Percentiles rank a stretch among this genome's conserved stretches.
phyloP scores from a whole-genome alignment of 1,140 invertebrate species.

The Leptinotarsa texana region DNA sequence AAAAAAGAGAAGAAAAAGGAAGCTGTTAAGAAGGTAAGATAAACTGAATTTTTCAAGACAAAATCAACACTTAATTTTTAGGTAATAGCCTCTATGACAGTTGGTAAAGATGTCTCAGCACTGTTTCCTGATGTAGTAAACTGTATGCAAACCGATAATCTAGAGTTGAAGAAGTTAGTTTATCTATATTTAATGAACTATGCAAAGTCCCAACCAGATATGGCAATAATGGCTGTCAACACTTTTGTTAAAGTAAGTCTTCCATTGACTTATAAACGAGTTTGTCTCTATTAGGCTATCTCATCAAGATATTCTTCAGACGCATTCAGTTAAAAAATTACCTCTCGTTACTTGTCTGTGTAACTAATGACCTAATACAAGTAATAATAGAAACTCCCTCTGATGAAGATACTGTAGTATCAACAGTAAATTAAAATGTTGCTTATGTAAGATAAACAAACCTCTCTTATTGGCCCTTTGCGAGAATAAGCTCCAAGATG shows the following conservation, averaged over 20 bases:
- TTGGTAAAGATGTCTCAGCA: constrained; percentile 94
- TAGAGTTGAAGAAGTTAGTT: constrained; percentile 98
- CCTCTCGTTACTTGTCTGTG: too few species aligned
- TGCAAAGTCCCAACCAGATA: constrained; percentile 99
- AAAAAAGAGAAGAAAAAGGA: constrained; percentile 99
- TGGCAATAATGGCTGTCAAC: constrained; percentile 99
- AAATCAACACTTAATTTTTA: constrained; percentile 49
- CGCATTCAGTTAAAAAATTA: too few species aligned
- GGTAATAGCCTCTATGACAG: constrained; percentile 99
- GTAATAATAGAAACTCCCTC: too few species aligned
- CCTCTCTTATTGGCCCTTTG: too few species aligned
- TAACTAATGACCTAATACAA: too few species aligned
- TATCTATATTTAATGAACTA: constrained; percentile 99
- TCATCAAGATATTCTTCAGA: constrained; percentile 58
- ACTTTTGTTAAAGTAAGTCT: constrained; percentile 95
- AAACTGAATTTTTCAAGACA: not conserved
- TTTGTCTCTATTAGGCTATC: constrained; percentile 48
- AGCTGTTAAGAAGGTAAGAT: constrained; percentile 93
- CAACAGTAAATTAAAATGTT: too few species aligned
- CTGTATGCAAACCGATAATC: constrained; percentile 99
- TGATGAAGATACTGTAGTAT: too few species aligned
- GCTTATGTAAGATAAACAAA: too few species aligned
- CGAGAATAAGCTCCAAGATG: too few species aligned
- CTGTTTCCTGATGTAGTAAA: constrained; percentile 99
- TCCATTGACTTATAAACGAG: not conserved